Base-by-base conservation (phyloP, 2,113 vertebrate species). In the Pluvianellus socialis region DNA sequence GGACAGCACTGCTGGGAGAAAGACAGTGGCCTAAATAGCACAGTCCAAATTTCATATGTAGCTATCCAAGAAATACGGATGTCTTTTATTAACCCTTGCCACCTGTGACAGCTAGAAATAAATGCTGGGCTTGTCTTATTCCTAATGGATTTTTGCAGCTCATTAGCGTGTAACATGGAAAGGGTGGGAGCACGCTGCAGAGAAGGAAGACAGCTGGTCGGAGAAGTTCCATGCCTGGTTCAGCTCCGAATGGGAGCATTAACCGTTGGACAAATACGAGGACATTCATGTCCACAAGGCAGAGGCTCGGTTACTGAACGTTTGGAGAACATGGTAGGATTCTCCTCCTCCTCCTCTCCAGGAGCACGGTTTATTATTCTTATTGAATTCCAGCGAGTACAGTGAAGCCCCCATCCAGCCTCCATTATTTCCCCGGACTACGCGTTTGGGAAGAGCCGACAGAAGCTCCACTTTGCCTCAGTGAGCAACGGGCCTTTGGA, bases 1-100 rank as follows among this genome's bases (percentile, higher is more conserved):
- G 96, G 94, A 95, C 96, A 96, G 93, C 53, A 96, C 96, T 96
- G 77, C 93, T 96, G 95, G 96, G 94, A 96, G 91, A 92, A 88
- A 94, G 88, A 26, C 90, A 95, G 85, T 90, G 89, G 91, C 96
- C 96, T 97, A 96, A 95, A 97, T 96, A 96, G 50, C 92, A 91
- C 1, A 56, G 88, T 86, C 67, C 90, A 94, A 90, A 70, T 76
- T 91, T 94, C 88, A 80, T 96, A 79, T 83, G 24, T 58, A 91
- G 89, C 80, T 90, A 40, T 79, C 66, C 20, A 77, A 91, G 66
- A 92, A 95, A 95, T 53, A 86, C 0, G 44, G 87, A 90, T 94
- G 66, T 77, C 90, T 94, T 86, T 86, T 92, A 91, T 96, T 97
- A 96, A 96, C 92, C 80, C 94, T 92, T 95, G 83, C 68, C 56